Percentiles rank a stretch among this genome's conserved stretches.
These are phyloP conservation scores for Neodon shergylaensis DNA, from an alignment of 2,113 vertebrate species.

Conservation along the genomic window DNA sequence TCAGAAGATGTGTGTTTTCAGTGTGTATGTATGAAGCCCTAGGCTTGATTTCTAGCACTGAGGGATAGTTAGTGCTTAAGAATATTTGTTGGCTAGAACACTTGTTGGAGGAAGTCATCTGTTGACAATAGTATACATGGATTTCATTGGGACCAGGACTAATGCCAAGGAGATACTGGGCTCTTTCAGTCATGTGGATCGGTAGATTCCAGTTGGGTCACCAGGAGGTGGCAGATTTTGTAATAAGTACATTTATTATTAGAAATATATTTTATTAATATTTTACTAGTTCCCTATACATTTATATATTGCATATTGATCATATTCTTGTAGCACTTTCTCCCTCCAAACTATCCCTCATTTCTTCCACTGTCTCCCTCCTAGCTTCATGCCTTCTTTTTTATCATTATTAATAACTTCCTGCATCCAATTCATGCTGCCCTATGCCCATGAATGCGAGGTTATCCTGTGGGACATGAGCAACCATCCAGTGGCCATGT, in stretches of 20 bases:
- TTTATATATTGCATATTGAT: background rate
- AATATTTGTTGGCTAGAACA: constrained; percentile 24
- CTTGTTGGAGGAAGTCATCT: background rate
- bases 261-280: background rate
- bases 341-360: background rate
- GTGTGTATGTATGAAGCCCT: too few relatives aligned
- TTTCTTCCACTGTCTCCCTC: background rate
- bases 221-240: background rate
- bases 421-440: background rate
- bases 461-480: background rate
- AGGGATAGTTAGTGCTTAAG: background rate
- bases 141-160: background rate
- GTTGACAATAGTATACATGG: background rate
- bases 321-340: background rate
- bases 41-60: background rate
- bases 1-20: background rate
- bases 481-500: background rate
- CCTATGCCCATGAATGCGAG: background rate
- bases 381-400: background rate
- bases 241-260: background rate
- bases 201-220: constrained; percentile 33
- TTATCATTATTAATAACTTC: background rate
- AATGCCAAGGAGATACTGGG: background rate
- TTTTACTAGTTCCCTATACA: background rate
- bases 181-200: background rate